Evolutionary conservation across 2,113 vertebrate species (phyloP).

Genomic region (Gymnarchus niloticus): DNA sequence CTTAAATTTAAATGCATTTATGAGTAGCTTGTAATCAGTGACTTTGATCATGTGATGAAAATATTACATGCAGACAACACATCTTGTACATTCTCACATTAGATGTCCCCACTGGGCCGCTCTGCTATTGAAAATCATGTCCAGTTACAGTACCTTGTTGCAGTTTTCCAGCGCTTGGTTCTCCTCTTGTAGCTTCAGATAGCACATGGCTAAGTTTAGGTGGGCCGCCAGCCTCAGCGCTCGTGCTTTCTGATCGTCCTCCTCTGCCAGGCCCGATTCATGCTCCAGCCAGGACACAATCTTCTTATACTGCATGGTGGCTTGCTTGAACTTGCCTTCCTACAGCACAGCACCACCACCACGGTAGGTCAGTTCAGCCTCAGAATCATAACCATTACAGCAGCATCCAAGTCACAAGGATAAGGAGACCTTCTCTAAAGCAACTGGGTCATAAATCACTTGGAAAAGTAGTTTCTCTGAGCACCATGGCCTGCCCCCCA

Average conservation of each 20-base stretch:
- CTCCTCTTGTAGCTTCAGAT: conserved; percentile 84
- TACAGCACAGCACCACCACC: conserved; percentile 42
- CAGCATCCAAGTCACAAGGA: background rate
- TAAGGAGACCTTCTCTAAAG: background rate
- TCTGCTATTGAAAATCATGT: background rate
- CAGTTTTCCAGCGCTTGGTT: conserved; percentile 80
- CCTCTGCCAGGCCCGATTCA: conserved; percentile 68
- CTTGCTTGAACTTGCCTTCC: conserved; percentile 87
- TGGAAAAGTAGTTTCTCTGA: background rate
- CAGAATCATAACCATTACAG: no score
- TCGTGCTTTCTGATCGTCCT: conserved; percentile 70
- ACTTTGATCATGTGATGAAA: background rate
- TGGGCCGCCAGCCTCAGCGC: conserved; percentile 81
- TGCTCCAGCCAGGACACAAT: conserved; percentile 91
- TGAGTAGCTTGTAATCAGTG: background rate
- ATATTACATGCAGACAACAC: background rate
- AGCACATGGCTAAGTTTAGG: conserved; percentile 93
- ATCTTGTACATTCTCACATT: background rate
- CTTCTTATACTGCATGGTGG: conserved; percentile 86
- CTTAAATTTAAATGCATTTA: background rate
- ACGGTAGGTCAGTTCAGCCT: background rate
- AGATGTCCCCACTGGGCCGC: no score
- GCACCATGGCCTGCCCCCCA: background rate
- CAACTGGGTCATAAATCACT: background rate
- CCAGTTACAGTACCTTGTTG: conserved; percentile 72